Evolutionary conservation across 2,113 vertebrate species (phyloP), one percentile per base, ranked within the genome.

Genomic region (Poecilia latipinna): DNA sequence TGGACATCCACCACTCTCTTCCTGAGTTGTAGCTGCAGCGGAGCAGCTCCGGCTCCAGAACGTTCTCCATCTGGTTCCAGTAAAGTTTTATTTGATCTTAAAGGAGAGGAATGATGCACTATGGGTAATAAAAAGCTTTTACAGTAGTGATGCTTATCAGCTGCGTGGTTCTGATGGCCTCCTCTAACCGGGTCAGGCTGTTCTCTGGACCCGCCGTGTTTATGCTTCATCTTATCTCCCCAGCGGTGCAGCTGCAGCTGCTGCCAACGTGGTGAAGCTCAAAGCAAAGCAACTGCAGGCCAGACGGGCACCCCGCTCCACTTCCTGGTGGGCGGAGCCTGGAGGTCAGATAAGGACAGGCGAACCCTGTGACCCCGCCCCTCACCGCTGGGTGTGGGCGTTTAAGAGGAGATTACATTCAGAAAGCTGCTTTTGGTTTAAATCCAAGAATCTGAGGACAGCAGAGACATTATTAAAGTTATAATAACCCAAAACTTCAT

Each of bases 401-500:
- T 84, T 83, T 77, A 74, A 70, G 65, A 65, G 28, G 28, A 63
- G 6, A 68, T 61, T 64, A 62, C 8, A n/a, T 68, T 64, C 62
- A 60, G 77, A 87, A 89, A 88, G 89, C 85, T 90, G 79, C 54
- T 74, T 79, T 91, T 90, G 85, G 82, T 88, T 88, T 88, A 77
- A 86, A 86, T 90, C 83, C 89, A 89, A 48, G 44, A 48, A 17
- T 57, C 71, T 17, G 64, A 65, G 78, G 80, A 80, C 12, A 76
- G 35, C 70, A 51, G 74, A 65, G 70, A 17, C 44, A 37, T 37
- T 37, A 37, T 37, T 37, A 37, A 37, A 37, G 35, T 37, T 37
- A 37, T 37, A 37, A 11, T 37, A 37, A 37, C 35, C 35, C 42
- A 44, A 44, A 15, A 15, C 42, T 48, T 57, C 24, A n/a, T 57